Base-by-base conservation (phyloP, 2,113 vertebrate genomes). In the Aspidoscelis tigris region DNA sequence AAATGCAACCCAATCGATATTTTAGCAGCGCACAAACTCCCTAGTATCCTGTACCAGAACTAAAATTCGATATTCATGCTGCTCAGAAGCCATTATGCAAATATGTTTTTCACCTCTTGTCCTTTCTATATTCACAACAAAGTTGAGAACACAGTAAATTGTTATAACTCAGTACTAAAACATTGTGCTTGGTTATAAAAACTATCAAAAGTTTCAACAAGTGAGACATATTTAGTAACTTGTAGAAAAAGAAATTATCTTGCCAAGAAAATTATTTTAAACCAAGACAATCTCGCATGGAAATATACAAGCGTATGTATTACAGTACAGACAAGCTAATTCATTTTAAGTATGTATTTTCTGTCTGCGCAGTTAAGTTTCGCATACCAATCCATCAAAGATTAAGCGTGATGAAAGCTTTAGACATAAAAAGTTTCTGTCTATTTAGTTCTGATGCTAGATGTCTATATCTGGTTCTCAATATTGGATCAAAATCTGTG, bases 381-480 rank as follows among this genome's bases (percentile, higher is more conserved):
- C 61, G 64, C 64, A 26, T 79, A 66, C 16, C 64, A 47, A 12
- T 68, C 22, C 3, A 33, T 26, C 64, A 69, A 80, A 69, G 44
- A 47, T 69, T 26, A 50, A 80, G 26, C 50, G 78, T 80, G 78
- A 65, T 26, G 12, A 69, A 53, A 61, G 44, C 22, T 75, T 44
- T 47, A 39, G 44, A 26, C 41, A 47, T 68, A 79, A 65, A 78
- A 78, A 50, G 26, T 76, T 55, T 26, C 24, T 22, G 33, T n/a
- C 53, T 64, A 22, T 78, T 78, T 78, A 64, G 76, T 43, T 78
- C 39, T 20, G 33, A 24, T 43, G 6, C 75, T 76, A 33, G 75
- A 58, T 76, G 58, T 78, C 33, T 78, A 53, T 76, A 76, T 76
- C 47, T 22, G 58, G 76, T 78, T 76, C 75, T 50, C 50, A 76